Conservation (phyloP, 2,113 vertebrate species). For the Pachycephala philippinensis region DNA sequence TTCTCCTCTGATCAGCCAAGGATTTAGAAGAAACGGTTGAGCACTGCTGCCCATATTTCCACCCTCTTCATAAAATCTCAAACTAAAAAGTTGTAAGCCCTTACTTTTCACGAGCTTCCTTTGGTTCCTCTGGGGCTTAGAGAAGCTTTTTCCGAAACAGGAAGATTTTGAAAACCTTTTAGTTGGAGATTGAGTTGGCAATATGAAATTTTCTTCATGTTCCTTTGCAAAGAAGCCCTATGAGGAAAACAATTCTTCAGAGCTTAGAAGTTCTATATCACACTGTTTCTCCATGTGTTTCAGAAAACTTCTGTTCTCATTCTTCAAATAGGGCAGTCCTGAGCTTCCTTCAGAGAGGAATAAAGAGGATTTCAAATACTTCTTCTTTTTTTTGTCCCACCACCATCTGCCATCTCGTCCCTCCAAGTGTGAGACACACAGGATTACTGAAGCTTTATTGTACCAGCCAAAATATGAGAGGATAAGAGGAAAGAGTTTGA, state of each 20-base stretch:
- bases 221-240: neutral
- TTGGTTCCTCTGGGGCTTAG: neutral
- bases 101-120: neutral
- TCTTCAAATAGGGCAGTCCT: neutral
- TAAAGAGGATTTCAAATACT: neutral
- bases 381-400: neutral
- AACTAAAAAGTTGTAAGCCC: neutral
- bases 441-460: neutral
- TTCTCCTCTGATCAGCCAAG: neutral
- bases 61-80: neutral
- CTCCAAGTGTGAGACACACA: neutral
- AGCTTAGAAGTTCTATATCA: neutral
- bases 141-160: neutral
- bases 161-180: slow-evolving; percentile 1
- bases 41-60: neutral
- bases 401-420: neutral
- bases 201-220: neutral
- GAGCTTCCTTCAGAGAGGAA: neutral
- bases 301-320: neutral
- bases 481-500: neutral
- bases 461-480: neutral
- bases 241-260: neutral
- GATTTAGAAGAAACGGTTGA: neutral
- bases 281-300: neutral
- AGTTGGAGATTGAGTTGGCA: neutral